Base-by-base conservation (phyloP, 2,888 invertebrate species). In the Rhamphomyia laevipes region DNA sequence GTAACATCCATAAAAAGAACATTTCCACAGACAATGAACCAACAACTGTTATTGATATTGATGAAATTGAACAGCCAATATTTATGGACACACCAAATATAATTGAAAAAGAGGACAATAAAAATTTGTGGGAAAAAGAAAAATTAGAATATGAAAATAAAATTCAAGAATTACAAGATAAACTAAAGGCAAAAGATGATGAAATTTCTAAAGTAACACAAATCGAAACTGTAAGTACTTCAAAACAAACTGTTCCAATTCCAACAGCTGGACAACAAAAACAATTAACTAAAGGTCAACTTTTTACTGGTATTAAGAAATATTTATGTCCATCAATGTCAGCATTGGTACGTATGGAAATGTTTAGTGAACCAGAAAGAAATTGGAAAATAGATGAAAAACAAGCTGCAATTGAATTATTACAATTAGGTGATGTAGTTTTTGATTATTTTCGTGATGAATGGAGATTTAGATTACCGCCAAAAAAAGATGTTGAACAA, bases 271-370 rank as follows among this genome's bases (percentile, higher is more conserved):
- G 6, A 23, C 42, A 27, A 27, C 23, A 5, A 1, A 38, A 44
- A 3, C 21, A 47, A 2, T 16, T 61, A 17, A 57, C 58, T 7
- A 70, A 70, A 46, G 49, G 61, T 1, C 68, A 70, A 51, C 52
- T 70, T 2, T 70, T 68, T 44, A 64, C 64, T 51, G 63, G 63
- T 2, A 63, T 70, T n/a, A 68, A 64, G 50, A 66, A 65, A 48
- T 70, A 70, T 53, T 50, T 70, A 15, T 61, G 62, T 15, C 59
- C 65, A 3, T 62, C 68, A 7, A 68, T 70, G 66, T 58, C 61
- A 0, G 58, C 70, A 1, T 51, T 70, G n/a, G 55, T 70, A 5
- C 63, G 70, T 10, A 69, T 70, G 66, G 70, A 70, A 59, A 64
- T 70, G 62, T 70, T 70, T 53, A 66, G 66, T 0, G 59, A 56